Conservation (phyloP, 2,888 invertebrate genomes). For the Cerastis rubricosa region DNA sequence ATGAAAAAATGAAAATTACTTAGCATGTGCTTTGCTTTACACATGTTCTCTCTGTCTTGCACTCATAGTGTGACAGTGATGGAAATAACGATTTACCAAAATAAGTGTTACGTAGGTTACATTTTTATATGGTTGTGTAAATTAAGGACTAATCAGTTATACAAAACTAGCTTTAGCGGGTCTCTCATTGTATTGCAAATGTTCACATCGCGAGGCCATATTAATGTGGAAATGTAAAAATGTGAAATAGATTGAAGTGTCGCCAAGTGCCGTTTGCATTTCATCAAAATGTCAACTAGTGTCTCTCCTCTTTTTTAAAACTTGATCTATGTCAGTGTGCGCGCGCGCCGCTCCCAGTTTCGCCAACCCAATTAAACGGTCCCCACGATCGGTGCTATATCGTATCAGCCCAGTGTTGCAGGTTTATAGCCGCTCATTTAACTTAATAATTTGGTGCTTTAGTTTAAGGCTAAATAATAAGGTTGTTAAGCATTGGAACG, state of each 20-base stretch:
- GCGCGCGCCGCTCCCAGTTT: conserved; percentile 72
- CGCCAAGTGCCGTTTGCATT: too few relatives aligned
- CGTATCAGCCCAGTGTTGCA: conserved; percentile 70
- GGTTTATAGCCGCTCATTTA: conserved; percentile 64
- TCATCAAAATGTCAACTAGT: background rate
- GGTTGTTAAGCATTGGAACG: conserved; percentile 8
- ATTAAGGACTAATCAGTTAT: too few relatives aligned
- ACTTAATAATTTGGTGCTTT: conserved; percentile 60
- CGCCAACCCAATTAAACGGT: conserved; percentile 81
- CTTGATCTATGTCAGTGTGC: conserved; percentile 64
- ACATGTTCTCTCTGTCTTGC: background rate
- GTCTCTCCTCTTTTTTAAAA: background rate
- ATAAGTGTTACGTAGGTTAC: too few relatives aligned
- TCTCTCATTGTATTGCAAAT: too few relatives aligned
- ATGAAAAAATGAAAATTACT: too few relatives aligned
- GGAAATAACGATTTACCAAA: background rate
- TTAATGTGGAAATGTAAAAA: too few relatives aligned
- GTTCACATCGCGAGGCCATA: too few relatives aligned
- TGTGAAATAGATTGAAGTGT: too few relatives aligned
- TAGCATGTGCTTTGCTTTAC: too few relatives aligned
- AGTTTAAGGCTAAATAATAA: conserved; percentile 40
- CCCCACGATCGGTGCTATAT: conserved; percentile 81
- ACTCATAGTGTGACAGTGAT: background rate
- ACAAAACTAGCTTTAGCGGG: too few relatives aligned
- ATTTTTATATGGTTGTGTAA: too few relatives aligned